These are phyloP conservation scores for Epiblema foenella DNA, from an alignment of 2,888 invertebrate genomes.

Conservation along the genomic window DNA sequence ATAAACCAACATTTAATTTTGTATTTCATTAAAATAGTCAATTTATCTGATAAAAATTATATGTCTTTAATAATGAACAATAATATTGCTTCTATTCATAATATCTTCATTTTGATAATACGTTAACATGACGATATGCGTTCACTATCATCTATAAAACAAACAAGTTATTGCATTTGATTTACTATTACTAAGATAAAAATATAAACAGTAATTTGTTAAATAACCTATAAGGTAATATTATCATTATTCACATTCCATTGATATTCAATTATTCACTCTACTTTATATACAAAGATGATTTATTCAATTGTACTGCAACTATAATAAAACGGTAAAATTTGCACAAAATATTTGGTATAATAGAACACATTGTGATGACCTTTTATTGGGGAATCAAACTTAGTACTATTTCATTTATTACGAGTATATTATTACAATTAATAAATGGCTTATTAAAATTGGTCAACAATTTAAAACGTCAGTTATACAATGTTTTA, in stretches of 20 bases:
- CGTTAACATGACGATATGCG: conserved; percentile 41
- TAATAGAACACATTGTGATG: conserved; percentile 81
- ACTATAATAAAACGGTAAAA: conserved; percentile 58
- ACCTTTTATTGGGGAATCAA: conserved; percentile 51
- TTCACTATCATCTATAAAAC: conserved; percentile 46
- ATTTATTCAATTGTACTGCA: conserved; percentile 56
- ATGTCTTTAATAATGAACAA: conserved; percentile 7
- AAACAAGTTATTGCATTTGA: conserved; percentile 55
- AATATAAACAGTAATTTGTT: conserved; percentile 50
- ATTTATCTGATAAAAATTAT: neutral
- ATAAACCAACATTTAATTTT: neutral
- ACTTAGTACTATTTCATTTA: conserved; percentile 45
- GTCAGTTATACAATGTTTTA: conserved; percentile 43
- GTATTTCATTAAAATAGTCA: neutral
- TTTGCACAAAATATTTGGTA: conserved; percentile 77
- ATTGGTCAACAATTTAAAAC: conserved; percentile 49
- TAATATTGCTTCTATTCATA: conserved; percentile 34
- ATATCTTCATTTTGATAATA: conserved; percentile 31
- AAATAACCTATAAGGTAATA: conserved; percentile 54
- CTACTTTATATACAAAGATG: conserved; percentile 63
- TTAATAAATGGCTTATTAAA: conserved; percentile 45
- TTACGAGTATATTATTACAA: conserved; percentile 42
- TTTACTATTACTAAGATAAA: conserved; percentile 48
- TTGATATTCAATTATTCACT: conserved; percentile 49
- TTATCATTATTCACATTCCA: conserved; percentile 53